phyloP scores from a whole-genome alignment of 1,140 invertebrate genomes.

The Drosophila ananassae region DNA sequence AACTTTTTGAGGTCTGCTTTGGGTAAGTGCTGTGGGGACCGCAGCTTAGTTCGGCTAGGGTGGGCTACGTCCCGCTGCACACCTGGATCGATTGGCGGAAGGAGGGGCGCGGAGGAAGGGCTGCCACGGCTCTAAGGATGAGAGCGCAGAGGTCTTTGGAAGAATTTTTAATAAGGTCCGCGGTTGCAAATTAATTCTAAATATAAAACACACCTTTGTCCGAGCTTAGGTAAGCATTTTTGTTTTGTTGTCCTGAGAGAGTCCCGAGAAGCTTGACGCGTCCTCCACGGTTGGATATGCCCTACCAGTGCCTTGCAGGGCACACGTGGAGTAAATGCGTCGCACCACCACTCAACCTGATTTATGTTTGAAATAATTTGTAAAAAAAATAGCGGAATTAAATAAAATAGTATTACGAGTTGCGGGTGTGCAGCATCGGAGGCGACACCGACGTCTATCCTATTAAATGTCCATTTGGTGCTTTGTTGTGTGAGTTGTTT shows the following conservation, averaged over 20 bases:
- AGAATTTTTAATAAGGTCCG: background rate
- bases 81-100: conserved; percentile 5
- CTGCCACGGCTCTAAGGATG: background rate
- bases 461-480: conserved; percentile 80
- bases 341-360: conserved; percentile 55
- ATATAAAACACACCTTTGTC: background rate
- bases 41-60: conserved; percentile 78
- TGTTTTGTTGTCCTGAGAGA: no score
- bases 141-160: background rate
- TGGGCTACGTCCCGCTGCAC: conserved; percentile 56
- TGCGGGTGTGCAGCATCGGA: conserved; percentile 49
- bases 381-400: conserved; percentile 78
- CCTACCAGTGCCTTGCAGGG: conserved; percentile 17
- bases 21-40: conserved; percentile 80
- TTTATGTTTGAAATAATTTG: conserved; percentile 82
- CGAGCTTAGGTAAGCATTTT: no score
- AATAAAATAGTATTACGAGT: conserved; percentile 76
- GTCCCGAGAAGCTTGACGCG: no score
- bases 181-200: background rate
- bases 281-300: background rate
- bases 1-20: conserved; percentile 81
- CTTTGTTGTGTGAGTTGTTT: conserved; percentile 73
- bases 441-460: conserved; percentile 67
- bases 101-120: background rate
- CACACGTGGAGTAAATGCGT: conserved; percentile 33